Evolutionary conservation across 2,113 vertebrate genomes (phyloP).

Genomic region (Haemorhous mexicanus): DNA sequence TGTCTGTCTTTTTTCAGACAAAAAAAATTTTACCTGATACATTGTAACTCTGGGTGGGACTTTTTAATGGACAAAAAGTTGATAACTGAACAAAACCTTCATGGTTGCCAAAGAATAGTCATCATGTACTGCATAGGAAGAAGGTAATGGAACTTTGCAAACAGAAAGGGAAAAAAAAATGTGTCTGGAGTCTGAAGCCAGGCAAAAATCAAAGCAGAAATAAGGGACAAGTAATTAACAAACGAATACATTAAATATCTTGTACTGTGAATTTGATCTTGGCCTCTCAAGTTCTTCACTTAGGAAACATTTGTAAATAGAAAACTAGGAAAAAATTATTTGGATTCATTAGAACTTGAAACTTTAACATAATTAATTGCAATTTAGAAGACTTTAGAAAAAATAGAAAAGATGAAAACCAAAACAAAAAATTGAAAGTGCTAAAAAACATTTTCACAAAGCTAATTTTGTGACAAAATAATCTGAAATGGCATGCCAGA

Average conservation of each 20-base stretch:
- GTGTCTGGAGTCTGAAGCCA: not conserved
- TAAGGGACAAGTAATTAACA: not conserved
- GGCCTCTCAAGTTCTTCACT: not conserved
- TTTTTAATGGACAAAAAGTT: not conserved
- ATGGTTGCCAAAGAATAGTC: not conserved
- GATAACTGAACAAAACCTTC: not conserved
- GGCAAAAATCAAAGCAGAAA: not conserved
- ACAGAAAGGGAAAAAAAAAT: not conserved
- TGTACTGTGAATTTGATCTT: not conserved
- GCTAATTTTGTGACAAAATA: conserved; percentile 36
- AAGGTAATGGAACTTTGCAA: not conserved
- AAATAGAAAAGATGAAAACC: not conserved
- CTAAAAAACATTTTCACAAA: not conserved
- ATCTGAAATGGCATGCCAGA: conserved; percentile 12
- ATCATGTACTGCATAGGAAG: not conserved
- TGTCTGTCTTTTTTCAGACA: not conserved
- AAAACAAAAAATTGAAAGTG: not conserved
- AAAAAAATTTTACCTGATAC: not conserved
- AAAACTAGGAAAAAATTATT: not conserved
- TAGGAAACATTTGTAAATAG: not conserved
- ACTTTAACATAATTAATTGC: not conserved
- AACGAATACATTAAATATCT: not conserved
- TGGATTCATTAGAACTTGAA: not conserved
- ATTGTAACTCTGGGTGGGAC: not conserved
- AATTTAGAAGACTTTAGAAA: not conserved